Evolutionary conservation across 2,797 vertebrate species (phyloP), one percentile per base, ranked within the genome.

Genomic region (Molossus molossus): DNA sequence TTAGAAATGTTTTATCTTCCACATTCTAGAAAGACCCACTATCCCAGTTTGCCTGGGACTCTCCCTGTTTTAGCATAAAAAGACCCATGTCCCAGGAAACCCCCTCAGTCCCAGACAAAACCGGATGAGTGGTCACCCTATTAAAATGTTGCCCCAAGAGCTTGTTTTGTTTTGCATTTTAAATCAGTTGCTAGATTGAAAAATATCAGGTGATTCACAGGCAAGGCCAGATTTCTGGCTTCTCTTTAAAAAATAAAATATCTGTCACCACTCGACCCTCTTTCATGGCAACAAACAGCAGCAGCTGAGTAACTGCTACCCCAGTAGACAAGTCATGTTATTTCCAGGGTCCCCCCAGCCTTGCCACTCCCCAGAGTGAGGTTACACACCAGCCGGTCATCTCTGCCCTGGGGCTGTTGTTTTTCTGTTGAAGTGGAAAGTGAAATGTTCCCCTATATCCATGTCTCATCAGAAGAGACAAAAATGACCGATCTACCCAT

Each of bases 231-330:
- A 87, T 76, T 84, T 80, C 58, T 70, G 29, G 21, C 40, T 84
- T 89, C 50, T 90, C n/a, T 92, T 84, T 92, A 40, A 91, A 88
- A 94, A 91, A 40, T 45, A 20, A 67, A 89, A 50, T 25, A 14
- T 72, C 48, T 72, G 57, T 37, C n/a, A 79, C n/a, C 23, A 25
- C 8, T n/a, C 7, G 45, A 27, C 15, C 13, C 1, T 81, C 58
- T 76, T 75, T 60, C 25, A 8, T 1, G 1, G n/a, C 72, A 72
- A 85, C 23, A 7, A 20, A 9, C 27, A 82, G 9, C 3, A 87
- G 57, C 10, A 64, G 14, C 12, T 77, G 62, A 93, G 50, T 65
- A 21, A 25, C 8, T 17, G 4, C 33, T 23, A 15, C 29, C 9
- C 4, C 53, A 11, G n/a, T 50, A 37, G 62, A 29, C 11, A 80